Percentiles rank a stretch among this genome's conserved stretches.
Evolutionary conservation across 1,140 invertebrate species (phyloP).

Genomic region (Heliconius melpomene): DNA sequence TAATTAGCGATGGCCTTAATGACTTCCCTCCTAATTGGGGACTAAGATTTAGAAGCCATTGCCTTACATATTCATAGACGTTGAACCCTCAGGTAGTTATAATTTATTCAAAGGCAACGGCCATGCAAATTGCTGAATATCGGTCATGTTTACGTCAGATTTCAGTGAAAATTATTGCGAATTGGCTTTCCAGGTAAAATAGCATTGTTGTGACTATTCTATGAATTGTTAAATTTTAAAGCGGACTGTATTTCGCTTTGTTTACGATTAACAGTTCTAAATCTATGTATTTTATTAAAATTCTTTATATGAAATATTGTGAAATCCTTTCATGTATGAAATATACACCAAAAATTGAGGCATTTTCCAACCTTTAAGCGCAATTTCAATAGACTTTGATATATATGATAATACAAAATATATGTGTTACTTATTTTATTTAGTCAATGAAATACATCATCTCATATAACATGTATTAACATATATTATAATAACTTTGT

Average conservation of each 20-base stretch:
- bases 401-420: too few relatives aligned
- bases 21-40: slow-evolving; percentile 72
- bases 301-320: too few relatives aligned
- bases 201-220: slow-evolving; percentile 13
- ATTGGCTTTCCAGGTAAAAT: slow-evolving; percentile 56
- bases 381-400: too few relatives aligned
- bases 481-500: not conserved
- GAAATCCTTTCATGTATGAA: too few relatives aligned
- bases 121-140: slow-evolving; percentile 80
- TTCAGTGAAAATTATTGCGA: slow-evolving; percentile 77
- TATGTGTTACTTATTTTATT: too few relatives aligned
- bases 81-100: slow-evolving; percentile 67
- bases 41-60: slow-evolving; percentile 75
- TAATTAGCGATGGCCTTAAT: slow-evolving; percentile 74
- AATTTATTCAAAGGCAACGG: slow-evolving; percentile 78
- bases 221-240: slow-evolving; percentile 27
- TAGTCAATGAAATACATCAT: too few relatives aligned
- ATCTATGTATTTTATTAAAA: too few relatives aligned
- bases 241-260: not conserved
- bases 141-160: slow-evolving; percentile 79
- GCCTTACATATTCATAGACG: slow-evolving; percentile 80
- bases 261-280: not conserved
- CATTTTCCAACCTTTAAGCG: too few relatives aligned
- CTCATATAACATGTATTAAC: too few relatives aligned
- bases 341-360: too few relatives aligned